Percentiles rank a stretch among this genome's conserved stretches.
Conservation (phyloP, 2,888 invertebrate species). For the Dasypolia templi region DNA sequence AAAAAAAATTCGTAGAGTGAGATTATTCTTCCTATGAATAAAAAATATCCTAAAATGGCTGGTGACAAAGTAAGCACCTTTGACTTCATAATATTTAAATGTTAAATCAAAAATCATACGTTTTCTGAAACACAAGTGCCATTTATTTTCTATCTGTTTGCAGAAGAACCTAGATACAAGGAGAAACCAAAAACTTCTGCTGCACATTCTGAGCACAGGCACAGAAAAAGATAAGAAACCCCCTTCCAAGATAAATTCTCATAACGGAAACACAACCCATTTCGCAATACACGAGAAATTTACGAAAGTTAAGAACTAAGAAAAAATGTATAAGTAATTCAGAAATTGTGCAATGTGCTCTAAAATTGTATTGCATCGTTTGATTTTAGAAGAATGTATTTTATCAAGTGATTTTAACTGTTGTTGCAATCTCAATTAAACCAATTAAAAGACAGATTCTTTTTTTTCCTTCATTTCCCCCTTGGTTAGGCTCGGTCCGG, state of each 20-base stretch:
- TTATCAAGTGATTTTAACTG: conserved; percentile 51
- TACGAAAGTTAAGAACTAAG: conserved; percentile 46
- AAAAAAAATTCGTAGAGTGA: no score
- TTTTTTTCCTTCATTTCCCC: not conserved
- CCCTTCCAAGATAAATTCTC: conserved; percentile 32
- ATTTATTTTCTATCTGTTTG: conserved; percentile 48
- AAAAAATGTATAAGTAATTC: conserved; percentile 56
- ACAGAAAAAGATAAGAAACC: conserved; percentile 80
- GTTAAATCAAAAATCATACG: no score
- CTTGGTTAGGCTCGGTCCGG: not conserved
- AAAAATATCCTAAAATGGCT: no score
- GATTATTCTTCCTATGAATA: no score
- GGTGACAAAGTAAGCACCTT: no score
- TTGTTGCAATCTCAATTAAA: conserved; percentile 59
- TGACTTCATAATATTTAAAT: no score
- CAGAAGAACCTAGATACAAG: conserved; percentile 85
- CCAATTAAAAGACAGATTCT: conserved; percentile 45
- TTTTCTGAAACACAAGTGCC: not conserved
- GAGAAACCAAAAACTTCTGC: conserved; percentile 83
- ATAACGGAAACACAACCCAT: conserved; percentile 30
- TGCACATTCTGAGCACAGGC: conserved; percentile 85
- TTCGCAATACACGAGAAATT: conserved; percentile 36
- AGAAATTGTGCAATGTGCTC: conserved; percentile 50
- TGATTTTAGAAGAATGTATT: conserved; percentile 38
- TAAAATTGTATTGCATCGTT: conserved; percentile 51